Conservation (phyloP, 2,888 invertebrate genomes). For the Periphyllus acericola region DNA sequence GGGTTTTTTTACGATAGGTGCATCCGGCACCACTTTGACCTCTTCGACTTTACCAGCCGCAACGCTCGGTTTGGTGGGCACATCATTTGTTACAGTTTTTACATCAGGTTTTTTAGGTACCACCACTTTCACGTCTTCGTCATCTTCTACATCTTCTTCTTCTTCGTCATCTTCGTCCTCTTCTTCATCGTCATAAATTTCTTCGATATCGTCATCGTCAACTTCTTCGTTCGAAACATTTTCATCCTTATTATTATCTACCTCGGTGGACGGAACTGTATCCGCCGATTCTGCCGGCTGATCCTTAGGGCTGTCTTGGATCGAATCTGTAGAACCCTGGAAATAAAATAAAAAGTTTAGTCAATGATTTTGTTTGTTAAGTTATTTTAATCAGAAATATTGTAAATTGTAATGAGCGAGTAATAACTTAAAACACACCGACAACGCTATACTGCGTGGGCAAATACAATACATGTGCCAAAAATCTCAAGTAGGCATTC, state of each 20-base stretch:
- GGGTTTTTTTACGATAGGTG: not conserved
- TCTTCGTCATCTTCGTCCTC: conserved; percentile 35
- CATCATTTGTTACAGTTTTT: conserved; percentile 29
- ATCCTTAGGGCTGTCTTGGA: conserved; percentile 12
- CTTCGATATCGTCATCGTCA: conserved; percentile 19
- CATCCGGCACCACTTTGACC: not conserved
- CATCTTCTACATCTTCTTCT: conserved; percentile 16
- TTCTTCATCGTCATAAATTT: not conserved
- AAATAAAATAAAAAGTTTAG: conserved; percentile 20
- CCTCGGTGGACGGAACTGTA: not conserved
- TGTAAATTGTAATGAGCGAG: not conserved
- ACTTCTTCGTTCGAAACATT: not conserved
- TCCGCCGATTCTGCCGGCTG: not conserved
- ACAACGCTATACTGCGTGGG: not conserved
- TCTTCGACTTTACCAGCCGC: not conserved
- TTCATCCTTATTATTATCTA: not conserved
- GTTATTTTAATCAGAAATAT: not conserved
- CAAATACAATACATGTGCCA: conserved; percentile 7
- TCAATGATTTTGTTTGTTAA: not conserved
- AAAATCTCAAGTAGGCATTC: conserved; percentile 22
- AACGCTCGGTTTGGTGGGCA: not conserved
- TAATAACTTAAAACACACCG: not conserved
- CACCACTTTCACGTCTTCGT: conserved; percentile 1
- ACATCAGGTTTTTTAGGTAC: conserved; percentile 23
- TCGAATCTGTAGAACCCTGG: conserved; percentile 38